A percentile compares a stretch with the other conserved stretches of the same genome.
These are phyloP conservation scores for Drosophila biarmipes DNA, from an alignment of 1,140 invertebrate genomes.

Conservation along the genomic window DNA sequence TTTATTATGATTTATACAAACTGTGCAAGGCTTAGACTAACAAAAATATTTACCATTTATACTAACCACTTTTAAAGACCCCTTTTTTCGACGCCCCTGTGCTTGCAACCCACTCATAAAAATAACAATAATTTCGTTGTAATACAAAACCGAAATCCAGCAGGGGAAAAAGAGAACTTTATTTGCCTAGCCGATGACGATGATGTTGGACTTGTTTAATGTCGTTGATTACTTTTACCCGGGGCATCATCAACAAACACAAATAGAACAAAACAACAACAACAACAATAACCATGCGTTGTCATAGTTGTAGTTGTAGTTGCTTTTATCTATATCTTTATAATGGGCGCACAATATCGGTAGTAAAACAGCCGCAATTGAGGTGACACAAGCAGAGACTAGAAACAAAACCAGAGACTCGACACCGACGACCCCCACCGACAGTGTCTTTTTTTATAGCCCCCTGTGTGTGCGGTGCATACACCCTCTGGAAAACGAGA, in stretches of 20 bases:
- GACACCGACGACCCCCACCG: conserved; percentile 10
- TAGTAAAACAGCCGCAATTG: conserved; percentile 76
- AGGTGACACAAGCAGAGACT: conserved; percentile 65
- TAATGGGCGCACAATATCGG: conserved; percentile 79
- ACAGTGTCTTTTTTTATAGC: conserved; percentile 50
- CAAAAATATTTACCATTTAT: not conserved
- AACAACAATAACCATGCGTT: conserved; percentile 33
- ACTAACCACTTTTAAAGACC: not conserved
- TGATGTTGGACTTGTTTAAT: conserved; percentile 69
- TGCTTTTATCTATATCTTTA: conserved; percentile 71
- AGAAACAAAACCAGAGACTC: conserved; percentile 50
- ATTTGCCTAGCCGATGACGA: conserved; percentile 65
- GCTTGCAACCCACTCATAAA: conserved; percentile 29
- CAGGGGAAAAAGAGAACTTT: conserved; percentile 33
- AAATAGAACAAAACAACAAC: conserved; percentile 47
- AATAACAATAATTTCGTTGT: conserved; percentile 72
- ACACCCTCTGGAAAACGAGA: not conserved
- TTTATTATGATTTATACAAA: no score
- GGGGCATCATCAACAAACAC: conserved; percentile 47
- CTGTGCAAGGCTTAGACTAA: not conserved
- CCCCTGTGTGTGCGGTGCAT: not conserved
- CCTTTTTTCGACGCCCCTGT: conserved; percentile 15
- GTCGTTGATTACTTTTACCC: conserved; percentile 77
- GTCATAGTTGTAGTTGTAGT: conserved; percentile 29
- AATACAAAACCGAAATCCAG: conserved; percentile 67